Evolutionary conservation across 30 jellyfish, hydroid and myxozoan species (phyloP).

Genomic region (Clytia hemisphaerica): DNA sequence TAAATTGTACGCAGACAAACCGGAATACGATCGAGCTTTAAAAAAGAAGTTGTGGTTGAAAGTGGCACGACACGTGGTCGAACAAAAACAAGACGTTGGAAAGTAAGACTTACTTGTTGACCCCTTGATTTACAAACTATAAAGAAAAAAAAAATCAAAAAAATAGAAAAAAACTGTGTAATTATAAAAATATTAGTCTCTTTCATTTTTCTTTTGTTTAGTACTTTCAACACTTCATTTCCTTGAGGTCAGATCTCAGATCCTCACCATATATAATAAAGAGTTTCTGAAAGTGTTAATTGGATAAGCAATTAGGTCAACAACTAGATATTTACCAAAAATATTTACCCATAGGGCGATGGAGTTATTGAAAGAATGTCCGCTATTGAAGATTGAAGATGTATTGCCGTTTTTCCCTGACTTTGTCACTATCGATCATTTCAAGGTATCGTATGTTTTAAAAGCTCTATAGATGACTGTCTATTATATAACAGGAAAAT

Average conservation of each 20-base stretch:
- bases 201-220: too few relatives aligned
- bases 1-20: constrained; percentile 85
- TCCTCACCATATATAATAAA: not conserved
- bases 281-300: not conserved
- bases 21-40: constrained; percentile 77
- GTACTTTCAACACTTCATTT: too few relatives aligned
- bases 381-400: constrained; percentile 77
- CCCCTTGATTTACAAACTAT: too few relatives aligned
- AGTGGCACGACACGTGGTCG: constrained; percentile 93
- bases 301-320: not conserved
- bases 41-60: constrained; percentile 80
- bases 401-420: constrained; percentile 93
- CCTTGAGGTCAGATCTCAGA: too few relatives aligned
- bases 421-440: constrained; percentile 83
- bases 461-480: not conserved
- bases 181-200: too few relatives aligned
- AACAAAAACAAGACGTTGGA: constrained; percentile 70
- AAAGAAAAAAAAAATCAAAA: too few relatives aligned
- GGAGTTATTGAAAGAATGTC: constrained; percentile 83
- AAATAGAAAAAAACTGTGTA: too few relatives aligned
- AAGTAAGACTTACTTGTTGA: constrained; percentile 39
- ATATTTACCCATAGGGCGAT: constrained; percentile 56
- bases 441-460: constrained; percentile 49
- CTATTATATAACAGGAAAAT: not conserved
- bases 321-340: not conserved